Evolutionary conservation across 2,113 vertebrate species (phyloP).

Genomic region (Gymnorhina tibicen): DNA sequence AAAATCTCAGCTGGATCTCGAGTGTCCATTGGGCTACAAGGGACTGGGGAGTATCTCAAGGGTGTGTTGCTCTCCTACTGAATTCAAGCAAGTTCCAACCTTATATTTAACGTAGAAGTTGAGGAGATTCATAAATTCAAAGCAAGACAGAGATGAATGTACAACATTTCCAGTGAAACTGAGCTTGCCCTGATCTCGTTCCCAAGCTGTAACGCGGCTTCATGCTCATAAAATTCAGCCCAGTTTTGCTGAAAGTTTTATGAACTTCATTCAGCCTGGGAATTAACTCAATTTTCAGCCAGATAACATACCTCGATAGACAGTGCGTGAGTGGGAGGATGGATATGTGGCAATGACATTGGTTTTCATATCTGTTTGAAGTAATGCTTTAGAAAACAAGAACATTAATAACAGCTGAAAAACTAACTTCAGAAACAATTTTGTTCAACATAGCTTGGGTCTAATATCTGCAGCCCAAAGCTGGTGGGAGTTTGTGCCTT

Average conservation of each 20-base stretch:
- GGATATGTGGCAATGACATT: not conserved
- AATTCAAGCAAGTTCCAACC: not conserved
- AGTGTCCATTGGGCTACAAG: not conserved
- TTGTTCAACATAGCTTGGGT: not conserved
- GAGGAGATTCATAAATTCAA: not conserved
- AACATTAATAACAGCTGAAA: conserved; percentile 13
- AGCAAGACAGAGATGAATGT: not conserved
- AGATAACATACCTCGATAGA: not conserved
- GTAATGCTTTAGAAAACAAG: conserved; percentile 10
- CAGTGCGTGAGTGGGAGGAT: not conserved
- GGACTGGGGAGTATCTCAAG: not conserved
- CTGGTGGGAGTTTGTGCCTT: not conserved
- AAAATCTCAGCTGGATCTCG: not conserved
- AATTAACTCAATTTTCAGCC: conserved; percentile 9
- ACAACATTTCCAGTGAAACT: not conserved
- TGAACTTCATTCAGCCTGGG: not conserved
- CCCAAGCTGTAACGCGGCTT: not conserved
- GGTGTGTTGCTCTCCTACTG: not conserved
- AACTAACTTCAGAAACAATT: not conserved
- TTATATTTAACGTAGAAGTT: not conserved
- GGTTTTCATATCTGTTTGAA: not conserved
- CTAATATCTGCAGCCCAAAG: not conserved
- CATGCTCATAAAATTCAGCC: not conserved
- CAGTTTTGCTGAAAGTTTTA: not conserved
- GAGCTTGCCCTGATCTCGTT: not conserved